These are phyloP conservation scores for Solenodon paradoxus DNA, from an alignment of 2,113 vertebrate genomes.

Conservation along the genomic window DNA sequence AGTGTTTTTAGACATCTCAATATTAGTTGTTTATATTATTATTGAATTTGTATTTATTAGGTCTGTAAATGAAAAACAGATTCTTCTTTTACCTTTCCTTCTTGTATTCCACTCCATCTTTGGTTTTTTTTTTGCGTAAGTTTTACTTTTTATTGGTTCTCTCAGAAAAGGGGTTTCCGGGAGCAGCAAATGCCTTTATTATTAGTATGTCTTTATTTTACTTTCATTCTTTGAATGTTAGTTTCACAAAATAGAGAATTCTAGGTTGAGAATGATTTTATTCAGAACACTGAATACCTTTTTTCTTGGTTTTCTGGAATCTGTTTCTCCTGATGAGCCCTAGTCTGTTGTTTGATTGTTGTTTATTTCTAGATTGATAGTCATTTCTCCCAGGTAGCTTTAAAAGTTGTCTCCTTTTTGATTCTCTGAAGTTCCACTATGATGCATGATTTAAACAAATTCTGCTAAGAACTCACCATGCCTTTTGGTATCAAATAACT, in stretches of 20 bases:
- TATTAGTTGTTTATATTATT: background rate
- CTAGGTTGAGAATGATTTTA: conserved; percentile 8
- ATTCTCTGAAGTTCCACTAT: background rate
- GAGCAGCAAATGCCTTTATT: background rate
- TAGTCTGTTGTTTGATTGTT: background rate
- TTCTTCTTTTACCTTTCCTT: background rate
- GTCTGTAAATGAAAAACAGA: conserved; percentile 12
- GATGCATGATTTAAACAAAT: background rate
- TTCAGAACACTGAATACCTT: background rate
- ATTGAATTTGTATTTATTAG: background rate
- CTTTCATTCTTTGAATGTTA: background rate
- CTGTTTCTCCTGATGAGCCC: background rate
- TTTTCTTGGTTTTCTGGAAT: background rate
- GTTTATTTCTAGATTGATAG: background rate
- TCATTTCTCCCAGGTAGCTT: background rate
- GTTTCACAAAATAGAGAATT: background rate
- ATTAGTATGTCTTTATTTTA: too few species aligned
- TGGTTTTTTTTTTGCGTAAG: background rate
- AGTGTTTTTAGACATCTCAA: background rate
- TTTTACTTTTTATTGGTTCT: background rate
- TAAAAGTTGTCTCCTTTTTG: background rate
- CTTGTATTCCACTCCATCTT: background rate
- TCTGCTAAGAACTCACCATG: background rate
- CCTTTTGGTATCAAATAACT: conserved; percentile 15
- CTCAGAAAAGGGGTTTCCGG: background rate